phyloP scores from a whole-genome alignment of 2,113 vertebrate genomes.

The Polypterus senegalus region DNA sequence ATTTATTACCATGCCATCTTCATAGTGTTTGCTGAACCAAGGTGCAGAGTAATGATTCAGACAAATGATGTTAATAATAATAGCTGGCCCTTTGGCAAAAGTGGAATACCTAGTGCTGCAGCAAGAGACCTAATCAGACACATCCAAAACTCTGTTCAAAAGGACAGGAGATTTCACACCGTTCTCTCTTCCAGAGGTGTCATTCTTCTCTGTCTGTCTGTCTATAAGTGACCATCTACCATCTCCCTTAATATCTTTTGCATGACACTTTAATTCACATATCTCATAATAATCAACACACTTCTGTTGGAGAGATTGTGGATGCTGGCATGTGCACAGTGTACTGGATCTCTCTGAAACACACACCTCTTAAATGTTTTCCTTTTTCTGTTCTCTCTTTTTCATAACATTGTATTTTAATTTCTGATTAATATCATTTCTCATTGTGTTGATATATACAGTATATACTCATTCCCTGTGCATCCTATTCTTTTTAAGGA shows the following conservation, averaged over 20 bases:
- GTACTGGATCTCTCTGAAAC: too few species aligned
- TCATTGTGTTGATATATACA: too few species aligned
- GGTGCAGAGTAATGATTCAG: conserved; percentile 85
- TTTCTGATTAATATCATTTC: conserved; percentile 10
- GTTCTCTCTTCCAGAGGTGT: not conserved
- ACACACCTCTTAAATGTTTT: conserved; percentile 19
- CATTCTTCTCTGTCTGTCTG: too few species aligned
- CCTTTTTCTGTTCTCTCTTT: conserved; percentile 21
- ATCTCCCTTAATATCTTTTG: too few species aligned
- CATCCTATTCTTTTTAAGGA: too few species aligned
- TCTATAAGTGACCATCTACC: too few species aligned
- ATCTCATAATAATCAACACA: too few species aligned
- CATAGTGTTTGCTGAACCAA: conserved; percentile 80
- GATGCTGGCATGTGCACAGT: too few species aligned
- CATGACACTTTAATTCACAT: too few species aligned
- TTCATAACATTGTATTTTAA: conserved; percentile 26
- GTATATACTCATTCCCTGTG: too few species aligned
- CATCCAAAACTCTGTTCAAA: conserved; percentile 51
- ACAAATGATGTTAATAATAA: conserved; percentile 97
- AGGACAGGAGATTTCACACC: conserved; percentile 31
- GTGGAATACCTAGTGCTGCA: conserved; percentile 48
- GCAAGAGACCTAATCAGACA: conserved; percentile 54
- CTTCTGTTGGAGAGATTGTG: too few species aligned
- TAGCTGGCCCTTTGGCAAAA: conserved; percentile 82
- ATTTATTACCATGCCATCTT: conserved; percentile 94